Evolutionary conservation across 2,797 vertebrate species (phyloP).

Genomic region (Gymnothorax javanicus): DNA sequence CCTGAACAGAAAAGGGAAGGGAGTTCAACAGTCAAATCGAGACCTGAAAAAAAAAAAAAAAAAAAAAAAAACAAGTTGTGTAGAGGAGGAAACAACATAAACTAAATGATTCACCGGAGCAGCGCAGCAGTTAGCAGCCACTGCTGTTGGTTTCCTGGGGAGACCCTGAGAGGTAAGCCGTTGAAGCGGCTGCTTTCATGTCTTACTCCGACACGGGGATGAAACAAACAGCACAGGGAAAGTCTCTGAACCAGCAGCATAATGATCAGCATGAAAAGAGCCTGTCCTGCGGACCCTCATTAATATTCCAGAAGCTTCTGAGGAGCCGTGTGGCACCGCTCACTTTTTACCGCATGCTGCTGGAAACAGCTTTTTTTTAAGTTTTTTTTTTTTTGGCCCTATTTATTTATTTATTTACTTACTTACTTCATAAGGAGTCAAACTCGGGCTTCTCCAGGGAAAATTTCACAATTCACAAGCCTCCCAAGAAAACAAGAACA

Average conservation of each 20-base stretch:
- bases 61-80: neutral
- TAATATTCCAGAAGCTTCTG: conserved; percentile 28
- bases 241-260: neutral
- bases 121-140: neutral
- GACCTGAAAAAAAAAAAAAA: neutral
- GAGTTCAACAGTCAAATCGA: conserved; percentile 7
- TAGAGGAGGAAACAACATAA: neutral
- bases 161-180: conserved; percentile 14
- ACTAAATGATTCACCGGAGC: conserved; percentile 12
- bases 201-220: neutral
- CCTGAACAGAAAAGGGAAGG: neutral
- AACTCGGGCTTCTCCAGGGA: neutral
- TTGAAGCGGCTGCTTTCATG: conserved; percentile 22
- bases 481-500: conserved; percentile 42
- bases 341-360: neutral
- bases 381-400: conserved; percentile 17
- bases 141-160: conserved; percentile 22
- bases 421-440: neutral
- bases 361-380: neutral
- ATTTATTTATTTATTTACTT: conserved; percentile 13
- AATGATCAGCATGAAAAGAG: neutral
- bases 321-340: conserved; percentile 17
- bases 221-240: neutral
- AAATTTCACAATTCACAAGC: conserved; percentile 45
- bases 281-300: conserved; percentile 14